Evolutionary conservation across 2,113 vertebrate species (phyloP).

Genomic region (human): GRCh38 chr15:38534501-38535000

Average conservation of each 20-base stretch:
- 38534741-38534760: not conserved
- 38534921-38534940: accelerated
- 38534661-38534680: not conserved
- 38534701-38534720: not conserved
- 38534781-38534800: not conserved
- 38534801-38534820: not conserved
- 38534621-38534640: not conserved
- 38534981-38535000: not conserved
- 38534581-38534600: not conserved
- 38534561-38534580: not conserved
- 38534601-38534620: too few relatives aligned
- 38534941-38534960: not conserved
- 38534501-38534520: not conserved
- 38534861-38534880: too few relatives aligned
- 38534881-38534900: not conserved
- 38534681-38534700: not conserved
- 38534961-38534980: not conserved
- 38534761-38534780: not conserved
- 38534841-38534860: accelerated
- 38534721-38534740: not conserved
- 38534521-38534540: not conserved
- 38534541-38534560: not conserved
- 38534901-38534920: not conserved
- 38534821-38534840: not conserved
- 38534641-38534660: not conserved